Percentiles rank a stretch among this genome's conserved stretches.
Conservation (phyloP, 1,140 invertebrate species). For the Telenomus remus region DNA sequence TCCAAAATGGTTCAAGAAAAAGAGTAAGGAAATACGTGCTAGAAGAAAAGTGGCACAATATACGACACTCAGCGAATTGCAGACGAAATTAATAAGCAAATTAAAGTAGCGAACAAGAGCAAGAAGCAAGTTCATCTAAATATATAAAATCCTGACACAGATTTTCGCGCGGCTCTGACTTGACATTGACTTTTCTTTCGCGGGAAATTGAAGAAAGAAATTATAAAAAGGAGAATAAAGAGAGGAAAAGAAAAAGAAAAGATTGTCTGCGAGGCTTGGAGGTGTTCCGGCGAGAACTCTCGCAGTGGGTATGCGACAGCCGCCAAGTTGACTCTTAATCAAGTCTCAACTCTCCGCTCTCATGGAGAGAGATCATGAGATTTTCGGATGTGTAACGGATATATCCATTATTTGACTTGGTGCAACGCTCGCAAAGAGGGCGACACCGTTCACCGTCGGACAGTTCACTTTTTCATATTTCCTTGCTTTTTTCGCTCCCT, state of each 20-base stretch:
- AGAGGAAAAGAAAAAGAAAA: not conserved
- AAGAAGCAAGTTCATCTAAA: too few relatives aligned
- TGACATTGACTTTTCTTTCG: conserved; percentile 41
- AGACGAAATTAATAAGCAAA: conserved; percentile 24
- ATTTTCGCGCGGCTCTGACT: conserved; percentile 21
- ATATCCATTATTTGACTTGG: conserved; percentile 28
- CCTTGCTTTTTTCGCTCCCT: conserved; percentile 57
- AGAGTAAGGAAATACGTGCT: not conserved
- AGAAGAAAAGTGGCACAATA: not conserved
- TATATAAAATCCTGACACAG: conserved; percentile 20
- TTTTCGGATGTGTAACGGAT: conserved; percentile 54
- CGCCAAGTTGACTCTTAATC: conserved; percentile 60
- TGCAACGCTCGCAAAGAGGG: conserved; percentile 58
- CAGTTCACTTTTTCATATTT: conserved; percentile 60
- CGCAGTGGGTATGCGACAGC: not conserved
- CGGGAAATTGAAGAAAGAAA: conserved; percentile 22
- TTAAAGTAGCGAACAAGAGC: conserved; percentile 2
- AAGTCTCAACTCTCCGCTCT: conserved; percentile 25
- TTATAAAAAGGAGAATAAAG: conserved; percentile 20
- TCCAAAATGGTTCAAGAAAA: too few relatives aligned
- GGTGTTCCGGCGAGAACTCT: conserved; percentile 1
- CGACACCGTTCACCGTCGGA: conserved; percentile 63
- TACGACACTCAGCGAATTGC: not conserved
- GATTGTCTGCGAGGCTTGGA: not conserved
- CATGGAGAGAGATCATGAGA: conserved; percentile 21